Evolutionary conservation across 2,797 vertebrate species (phyloP).

Genomic region (Pelodytes ibericus): DNA sequence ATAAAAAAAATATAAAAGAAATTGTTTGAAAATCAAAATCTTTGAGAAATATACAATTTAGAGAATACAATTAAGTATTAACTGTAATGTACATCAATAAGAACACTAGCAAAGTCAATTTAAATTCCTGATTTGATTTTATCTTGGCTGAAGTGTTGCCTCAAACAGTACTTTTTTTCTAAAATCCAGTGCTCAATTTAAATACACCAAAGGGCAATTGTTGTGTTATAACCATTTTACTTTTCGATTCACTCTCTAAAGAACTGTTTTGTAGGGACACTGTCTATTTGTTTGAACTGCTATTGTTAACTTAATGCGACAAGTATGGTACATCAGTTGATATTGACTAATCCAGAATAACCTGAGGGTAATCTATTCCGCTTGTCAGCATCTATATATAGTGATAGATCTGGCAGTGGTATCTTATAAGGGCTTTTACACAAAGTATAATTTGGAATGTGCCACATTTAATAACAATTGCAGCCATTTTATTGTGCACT

Average conservation of each 20-base stretch:
- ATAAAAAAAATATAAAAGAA: background rate
- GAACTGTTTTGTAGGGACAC: background rate
- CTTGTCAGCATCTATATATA: conserved; percentile 6
- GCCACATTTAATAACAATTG: background rate
- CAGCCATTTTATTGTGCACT: too few species aligned
- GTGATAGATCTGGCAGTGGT: conserved; percentile 1
- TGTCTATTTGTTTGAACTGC: conserved; percentile 8
- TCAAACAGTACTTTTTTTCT: background rate
- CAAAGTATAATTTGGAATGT: background rate
- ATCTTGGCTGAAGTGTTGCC: background rate
- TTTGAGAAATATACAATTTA: background rate
- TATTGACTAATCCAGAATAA: conserved; percentile 1
- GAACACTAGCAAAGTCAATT: background rate
- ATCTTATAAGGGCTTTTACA: background rate
- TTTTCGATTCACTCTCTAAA: background rate
- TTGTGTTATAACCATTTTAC: background rate
- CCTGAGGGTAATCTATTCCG: conserved; percentile 2
- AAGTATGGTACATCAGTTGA: conserved; percentile 2
- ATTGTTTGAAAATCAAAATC: background rate
- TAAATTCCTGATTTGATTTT: conserved; percentile 4
- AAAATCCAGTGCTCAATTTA: background rate
- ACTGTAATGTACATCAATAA: background rate
- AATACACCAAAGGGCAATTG: background rate
- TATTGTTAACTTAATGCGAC: conserved; percentile 5
- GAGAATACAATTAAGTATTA: background rate